These are phyloP conservation scores for Paracyclopina nana DNA, from an alignment of 1,140 invertebrate species.

Conservation along the genomic window DNA sequence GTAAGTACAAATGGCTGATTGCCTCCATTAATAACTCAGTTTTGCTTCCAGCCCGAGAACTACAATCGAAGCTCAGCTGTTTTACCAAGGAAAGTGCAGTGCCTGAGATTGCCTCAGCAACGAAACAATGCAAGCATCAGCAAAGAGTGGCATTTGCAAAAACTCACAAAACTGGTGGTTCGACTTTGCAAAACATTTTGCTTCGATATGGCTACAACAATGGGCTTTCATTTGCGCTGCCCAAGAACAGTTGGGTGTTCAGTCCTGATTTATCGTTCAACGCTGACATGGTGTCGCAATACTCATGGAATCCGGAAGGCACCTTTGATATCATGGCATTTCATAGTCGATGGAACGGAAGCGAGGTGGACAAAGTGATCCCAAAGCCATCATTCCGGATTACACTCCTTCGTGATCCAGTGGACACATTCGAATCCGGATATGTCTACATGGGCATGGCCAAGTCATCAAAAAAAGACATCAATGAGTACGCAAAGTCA, in stretches of 20 bases:
- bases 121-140: neutral
- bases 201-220: constrained; percentile 7
- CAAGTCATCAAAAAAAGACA: neutral
- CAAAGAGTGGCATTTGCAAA: constrained; percentile 10
- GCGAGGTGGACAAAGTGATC: neutral
- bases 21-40: too few relatives aligned
- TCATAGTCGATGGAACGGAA: neutral
- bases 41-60: too few relatives aligned
- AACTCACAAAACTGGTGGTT: constrained; percentile 16
- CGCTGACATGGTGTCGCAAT: neutral
- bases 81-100: too few relatives aligned
- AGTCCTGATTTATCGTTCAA: neutral
- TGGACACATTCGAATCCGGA: constrained; percentile 4
- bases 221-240: constrained; percentile 1
- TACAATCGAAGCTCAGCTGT: too few relatives aligned
- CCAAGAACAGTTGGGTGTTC: constrained; percentile 3
- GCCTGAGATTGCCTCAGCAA: too few relatives aligned
- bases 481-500: constrained; percentile 4
- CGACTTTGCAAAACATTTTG: constrained; percentile 13
- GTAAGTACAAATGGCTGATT: too few relatives aligned
- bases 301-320: neutral
- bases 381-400: neutral
- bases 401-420: constrained; percentile 7
- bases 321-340: constrained; percentile 3
- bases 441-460: constrained; percentile 12